Evolutionary conservation across 2,113 vertebrate species (phyloP).

Genomic region (Trinectes maculatus): DNA sequence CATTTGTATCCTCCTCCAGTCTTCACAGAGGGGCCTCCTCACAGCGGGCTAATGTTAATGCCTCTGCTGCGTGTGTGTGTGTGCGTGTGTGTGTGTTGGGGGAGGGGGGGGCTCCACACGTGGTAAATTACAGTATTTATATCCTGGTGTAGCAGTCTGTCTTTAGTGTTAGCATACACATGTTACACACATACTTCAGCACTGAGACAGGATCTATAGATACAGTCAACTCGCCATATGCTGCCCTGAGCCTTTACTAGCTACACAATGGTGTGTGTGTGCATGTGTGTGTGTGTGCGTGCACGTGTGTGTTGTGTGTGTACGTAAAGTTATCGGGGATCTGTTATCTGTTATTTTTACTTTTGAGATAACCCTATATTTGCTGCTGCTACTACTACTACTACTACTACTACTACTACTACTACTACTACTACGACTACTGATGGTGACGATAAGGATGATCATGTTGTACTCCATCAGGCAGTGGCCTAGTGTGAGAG

Average conservation of each 20-base stretch:
- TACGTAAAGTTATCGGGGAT: no score
- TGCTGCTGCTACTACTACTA: no score
- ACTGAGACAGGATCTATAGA: no score
- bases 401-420: no score
- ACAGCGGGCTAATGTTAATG: slow-evolving; percentile 29
- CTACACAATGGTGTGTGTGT: background rate
- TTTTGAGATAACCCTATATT: no score
- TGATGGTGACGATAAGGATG: no score
- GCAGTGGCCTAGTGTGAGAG: no score
- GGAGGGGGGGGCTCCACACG: background rate
- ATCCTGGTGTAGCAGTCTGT: background rate
- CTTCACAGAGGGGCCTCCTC: slow-evolving; percentile 7
- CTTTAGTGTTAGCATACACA: background rate
- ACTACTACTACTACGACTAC: no score
- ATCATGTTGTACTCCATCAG: no score
- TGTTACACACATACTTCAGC: background rate
- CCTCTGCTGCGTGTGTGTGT: background rate
- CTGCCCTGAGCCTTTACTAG: background rate
- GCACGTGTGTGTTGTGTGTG: background rate
- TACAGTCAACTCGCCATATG: slow-evolving; percentile 35
- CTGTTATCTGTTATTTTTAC: no score
- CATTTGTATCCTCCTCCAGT: slow-evolving; percentile 15
- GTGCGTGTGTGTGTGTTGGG: slow-evolving; percentile 2
- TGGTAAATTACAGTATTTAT: slow-evolving; percentile 25
- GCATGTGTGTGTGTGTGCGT: background rate